Evolutionary conservation across 2,113 vertebrate genomes (phyloP).

Genomic region (Elachura formosa): DNA sequence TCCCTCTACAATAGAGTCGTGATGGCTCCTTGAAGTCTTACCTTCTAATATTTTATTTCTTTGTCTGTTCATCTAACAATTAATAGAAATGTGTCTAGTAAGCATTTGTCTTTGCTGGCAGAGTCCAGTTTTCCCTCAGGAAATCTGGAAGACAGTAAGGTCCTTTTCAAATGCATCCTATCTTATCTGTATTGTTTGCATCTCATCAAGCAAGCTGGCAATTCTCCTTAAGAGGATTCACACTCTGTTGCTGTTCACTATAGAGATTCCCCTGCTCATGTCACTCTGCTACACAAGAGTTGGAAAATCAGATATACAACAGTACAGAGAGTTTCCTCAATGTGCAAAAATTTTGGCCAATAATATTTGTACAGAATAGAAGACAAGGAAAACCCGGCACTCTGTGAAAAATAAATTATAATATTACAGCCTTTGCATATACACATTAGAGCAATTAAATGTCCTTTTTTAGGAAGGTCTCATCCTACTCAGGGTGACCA

Average conservation of each 20-base stretch:
- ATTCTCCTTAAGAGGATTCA: background rate
- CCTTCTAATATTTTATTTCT: slow-evolving; percentile 19
- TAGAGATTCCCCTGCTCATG: background rate
- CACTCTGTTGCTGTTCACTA: background rate
- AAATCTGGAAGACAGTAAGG: background rate
- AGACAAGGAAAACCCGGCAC: background rate
- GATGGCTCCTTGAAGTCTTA: background rate
- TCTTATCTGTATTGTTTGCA: background rate
- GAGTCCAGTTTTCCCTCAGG: background rate
- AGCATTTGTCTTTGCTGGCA: background rate
- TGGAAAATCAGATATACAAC: background rate
- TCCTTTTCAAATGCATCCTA: background rate
- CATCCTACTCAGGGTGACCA: background rate
- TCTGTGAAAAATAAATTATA: background rate
- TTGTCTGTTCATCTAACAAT: background rate
- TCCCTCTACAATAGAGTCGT: background rate
- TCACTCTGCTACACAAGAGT: background rate
- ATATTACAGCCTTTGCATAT: background rate
- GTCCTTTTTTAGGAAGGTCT: background rate
- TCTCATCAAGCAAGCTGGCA: background rate
- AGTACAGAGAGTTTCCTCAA: background rate
- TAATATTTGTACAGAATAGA: background rate
- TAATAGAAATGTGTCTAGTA: background rate
- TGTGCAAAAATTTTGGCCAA: background rate
- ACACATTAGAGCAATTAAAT: background rate